phyloP scores from a whole-genome alignment of 2,113 vertebrate species.

The Mormoops blainvillei region DNA sequence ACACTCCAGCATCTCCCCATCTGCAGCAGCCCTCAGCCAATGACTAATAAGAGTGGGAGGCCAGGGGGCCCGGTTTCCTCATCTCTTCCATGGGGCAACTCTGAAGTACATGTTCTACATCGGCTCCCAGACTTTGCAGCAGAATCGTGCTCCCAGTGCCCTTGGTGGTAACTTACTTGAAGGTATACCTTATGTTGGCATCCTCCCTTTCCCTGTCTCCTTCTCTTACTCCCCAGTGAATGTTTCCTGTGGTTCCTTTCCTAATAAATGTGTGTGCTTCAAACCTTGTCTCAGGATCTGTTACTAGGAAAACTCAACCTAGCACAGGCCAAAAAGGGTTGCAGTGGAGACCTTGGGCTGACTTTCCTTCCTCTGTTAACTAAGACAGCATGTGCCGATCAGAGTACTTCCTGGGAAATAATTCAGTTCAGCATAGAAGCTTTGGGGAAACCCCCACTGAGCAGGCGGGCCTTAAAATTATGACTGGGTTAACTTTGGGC shows the following conservation, averaged over 20 bases:
- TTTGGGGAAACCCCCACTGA: neutral
- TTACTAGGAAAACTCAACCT: neutral
- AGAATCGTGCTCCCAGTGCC: fast-evolving
- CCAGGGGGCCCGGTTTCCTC: neutral
- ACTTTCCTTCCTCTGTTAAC: neutral
- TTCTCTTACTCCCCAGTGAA: neutral
- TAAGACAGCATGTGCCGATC: neutral
- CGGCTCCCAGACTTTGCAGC: fast-evolving
- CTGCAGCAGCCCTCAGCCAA: neutral
- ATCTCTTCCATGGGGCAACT: neutral
- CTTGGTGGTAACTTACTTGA: neutral
- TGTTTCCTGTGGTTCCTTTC: neutral
- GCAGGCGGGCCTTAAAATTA: neutral
- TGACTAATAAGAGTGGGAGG: too few relatives aligned
- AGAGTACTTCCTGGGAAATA: neutral
- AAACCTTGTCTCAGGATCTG: neutral
- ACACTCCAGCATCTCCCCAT: fast-evolving
- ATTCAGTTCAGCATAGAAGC: neutral
- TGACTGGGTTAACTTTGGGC: neutral
- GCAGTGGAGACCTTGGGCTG: neutral
- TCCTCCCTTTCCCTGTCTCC: neutral
- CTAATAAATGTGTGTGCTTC: neutral
- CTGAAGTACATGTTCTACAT: fast-evolving
- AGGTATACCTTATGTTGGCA: fast-evolving
- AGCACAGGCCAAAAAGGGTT: neutral